A percentile compares a stretch with the other conserved stretches of the same genome.
Evolutionary conservation across 2,888 invertebrate genomes (phyloP).

Genomic region (Nomada hirtipes): DNA sequence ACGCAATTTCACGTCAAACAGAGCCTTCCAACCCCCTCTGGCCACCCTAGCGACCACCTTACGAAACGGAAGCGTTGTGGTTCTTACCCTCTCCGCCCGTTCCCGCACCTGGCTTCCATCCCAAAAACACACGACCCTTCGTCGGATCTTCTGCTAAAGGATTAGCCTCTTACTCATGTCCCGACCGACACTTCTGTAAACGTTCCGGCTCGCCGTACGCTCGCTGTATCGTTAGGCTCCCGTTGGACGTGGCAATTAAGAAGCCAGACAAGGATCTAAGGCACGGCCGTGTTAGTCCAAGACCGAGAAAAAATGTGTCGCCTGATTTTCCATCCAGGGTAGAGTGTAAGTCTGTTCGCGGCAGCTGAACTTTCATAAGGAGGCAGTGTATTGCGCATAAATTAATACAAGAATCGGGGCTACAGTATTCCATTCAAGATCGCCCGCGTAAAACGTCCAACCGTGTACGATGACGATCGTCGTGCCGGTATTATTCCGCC

Average conservation of each 20-base stretch:
- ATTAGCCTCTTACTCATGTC: conserved; percentile 67
- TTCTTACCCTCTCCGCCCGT: conserved; percentile 59
- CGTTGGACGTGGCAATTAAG: conserved; percentile 53
- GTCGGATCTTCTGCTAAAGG: conserved; percentile 59
- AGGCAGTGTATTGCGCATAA: background rate
- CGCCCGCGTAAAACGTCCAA: background rate
- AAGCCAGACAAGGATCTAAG: conserved; percentile 31
- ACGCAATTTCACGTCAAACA: conserved; percentile 74
- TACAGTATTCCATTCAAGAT: too few relatives aligned
- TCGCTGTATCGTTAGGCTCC: conserved; percentile 39
- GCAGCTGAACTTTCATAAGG: background rate
- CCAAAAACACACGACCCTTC: conserved; percentile 61
- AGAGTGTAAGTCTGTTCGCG: background rate
- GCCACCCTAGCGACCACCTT: conserved; percentile 33
- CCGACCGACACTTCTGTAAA: conserved; percentile 44
- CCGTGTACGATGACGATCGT: background rate
- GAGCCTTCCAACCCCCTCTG: conserved; percentile 20
- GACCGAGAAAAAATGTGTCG: conserved; percentile 1
- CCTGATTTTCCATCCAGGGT: background rate
- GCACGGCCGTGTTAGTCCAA: background rate
- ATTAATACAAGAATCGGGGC: too few relatives aligned
- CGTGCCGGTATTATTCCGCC: background rate
- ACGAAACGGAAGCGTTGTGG: conserved; percentile 51
- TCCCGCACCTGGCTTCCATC: conserved; percentile 64
- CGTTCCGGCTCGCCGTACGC: conserved; percentile 21